These are phyloP conservation scores for Apodemia hepburni DNA, from an alignment of 2,888 invertebrate species.

Conservation along the genomic window DNA sequence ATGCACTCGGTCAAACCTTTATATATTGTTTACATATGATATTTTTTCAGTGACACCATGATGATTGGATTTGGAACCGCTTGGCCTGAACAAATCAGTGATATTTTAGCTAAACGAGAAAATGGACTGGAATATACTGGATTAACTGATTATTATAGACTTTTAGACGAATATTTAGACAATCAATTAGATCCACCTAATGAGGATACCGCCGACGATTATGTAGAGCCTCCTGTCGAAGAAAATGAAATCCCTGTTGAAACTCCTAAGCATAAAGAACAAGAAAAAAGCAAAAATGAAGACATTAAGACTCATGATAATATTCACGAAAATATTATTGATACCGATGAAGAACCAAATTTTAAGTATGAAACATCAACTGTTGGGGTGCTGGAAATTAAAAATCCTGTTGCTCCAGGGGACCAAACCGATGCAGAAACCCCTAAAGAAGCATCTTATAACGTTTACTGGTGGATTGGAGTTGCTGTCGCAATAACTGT, in stretches of 20 bases:
- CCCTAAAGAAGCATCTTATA: slow-evolving; percentile 65
- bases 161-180: slow-evolving; percentile 76
- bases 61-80: slow-evolving; percentile 62
- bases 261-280: slow-evolving; percentile 39
- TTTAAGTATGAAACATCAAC: slow-evolving; percentile 66
- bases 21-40: slow-evolving; percentile 3
- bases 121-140: slow-evolving; percentile 71
- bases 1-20: neutral
- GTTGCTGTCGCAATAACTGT: slow-evolving; percentile 66
- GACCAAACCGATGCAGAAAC: slow-evolving; percentile 46
- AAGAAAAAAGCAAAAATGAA: slow-evolving; percentile 28
- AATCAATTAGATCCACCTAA: slow-evolving; percentile 62
- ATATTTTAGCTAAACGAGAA: slow-evolving; percentile 66
- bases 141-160: slow-evolving; percentile 76
- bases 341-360: slow-evolving; percentile 50
- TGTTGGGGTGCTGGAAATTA: slow-evolving; percentile 68
- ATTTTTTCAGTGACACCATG: slow-evolving; percentile 59
- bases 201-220: slow-evolving; percentile 48
- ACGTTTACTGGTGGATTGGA: slow-evolving; percentile 74
- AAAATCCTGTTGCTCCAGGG: slow-evolving; percentile 56
- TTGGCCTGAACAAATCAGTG: slow-evolving; percentile 73
- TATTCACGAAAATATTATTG: slow-evolving; percentile 52
- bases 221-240: slow-evolving; percentile 49
- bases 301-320: slow-evolving; percentile 35
- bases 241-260: slow-evolving; percentile 55